A percentile compares a stretch with the other conserved stretches of the same genome.
Evolutionary conservation across 2,113 vertebrate species (phyloP).

Genomic region (Telmatochromis sp.): DNA sequence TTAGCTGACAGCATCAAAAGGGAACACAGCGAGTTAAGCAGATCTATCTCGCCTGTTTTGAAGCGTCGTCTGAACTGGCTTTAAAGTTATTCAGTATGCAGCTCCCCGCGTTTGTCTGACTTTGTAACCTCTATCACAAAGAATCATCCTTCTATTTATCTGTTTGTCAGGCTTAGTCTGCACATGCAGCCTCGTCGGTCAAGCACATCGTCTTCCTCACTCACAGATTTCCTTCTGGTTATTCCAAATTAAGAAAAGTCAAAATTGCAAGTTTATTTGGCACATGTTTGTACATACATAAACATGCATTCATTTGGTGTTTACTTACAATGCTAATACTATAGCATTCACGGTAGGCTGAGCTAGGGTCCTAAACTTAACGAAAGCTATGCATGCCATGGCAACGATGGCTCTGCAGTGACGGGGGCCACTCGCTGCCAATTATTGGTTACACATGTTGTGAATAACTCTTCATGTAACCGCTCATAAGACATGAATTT

Average conservation of each 20-base stretch:
- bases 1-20: slow-evolving; percentile 63
- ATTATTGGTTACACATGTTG: not conserved
- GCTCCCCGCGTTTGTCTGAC: slow-evolving; percentile 36
- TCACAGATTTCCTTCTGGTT: not conserved
- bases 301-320: not conserved
- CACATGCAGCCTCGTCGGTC: slow-evolving; percentile 2
- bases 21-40: slow-evolving; percentile 61
- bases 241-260: not conserved
- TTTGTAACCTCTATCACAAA: slow-evolving; percentile 55
- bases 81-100: slow-evolving; percentile 54
- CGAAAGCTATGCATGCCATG: not conserved
- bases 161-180: slow-evolving; percentile 14
- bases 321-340: not conserved
- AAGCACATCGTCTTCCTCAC: not conserved
- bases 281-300: not conserved
- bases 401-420: not conserved
- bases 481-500: not conserved
- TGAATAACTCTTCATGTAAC: not conserved
- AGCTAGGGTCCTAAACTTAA: not conserved
- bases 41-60: slow-evolving; percentile 54
- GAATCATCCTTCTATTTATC: slow-evolving; percentile 34
- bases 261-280: not conserved
- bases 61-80: slow-evolving; percentile 49
- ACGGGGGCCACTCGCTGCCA: not conserved
- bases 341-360: not conserved